Percentiles rank a stretch among this genome's conserved stretches.
Conservation (phyloP, 2,888 invertebrate genomes). For the Nesidiocoris tenuis region DNA sequence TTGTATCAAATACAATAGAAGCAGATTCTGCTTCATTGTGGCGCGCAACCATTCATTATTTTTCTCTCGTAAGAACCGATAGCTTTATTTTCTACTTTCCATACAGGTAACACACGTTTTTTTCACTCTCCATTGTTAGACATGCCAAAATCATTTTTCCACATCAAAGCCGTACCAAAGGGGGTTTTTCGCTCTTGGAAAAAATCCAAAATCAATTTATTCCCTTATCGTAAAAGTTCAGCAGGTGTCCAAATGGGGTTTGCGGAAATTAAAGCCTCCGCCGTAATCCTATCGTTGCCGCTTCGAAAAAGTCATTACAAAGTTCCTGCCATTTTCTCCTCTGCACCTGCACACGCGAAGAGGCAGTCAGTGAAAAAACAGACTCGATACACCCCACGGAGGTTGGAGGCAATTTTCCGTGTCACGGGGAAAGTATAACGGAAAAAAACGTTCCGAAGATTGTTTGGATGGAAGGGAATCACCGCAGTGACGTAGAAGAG, state of each 20-base stretch:
- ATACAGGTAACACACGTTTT: no score
- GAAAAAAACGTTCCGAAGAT: constrained; percentile 2
- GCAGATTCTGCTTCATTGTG: no score
- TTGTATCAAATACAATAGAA: no score
- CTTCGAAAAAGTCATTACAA: not conserved
- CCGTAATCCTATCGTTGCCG: not conserved
- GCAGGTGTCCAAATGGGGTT: not conserved
- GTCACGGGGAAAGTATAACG: constrained; percentile 22
- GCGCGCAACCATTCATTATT: no score
- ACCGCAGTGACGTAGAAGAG: constrained; percentile 16
- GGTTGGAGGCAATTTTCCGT: constrained; percentile 23
- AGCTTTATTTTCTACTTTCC: no score
- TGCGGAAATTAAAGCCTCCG: not conserved
- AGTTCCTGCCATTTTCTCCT: not conserved
- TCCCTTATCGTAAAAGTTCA: not conserved
- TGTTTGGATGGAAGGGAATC: constrained; percentile 1
- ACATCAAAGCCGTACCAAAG: not conserved
- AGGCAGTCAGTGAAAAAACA: not conserved
- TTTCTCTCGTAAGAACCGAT: no score
- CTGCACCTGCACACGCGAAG: not conserved
- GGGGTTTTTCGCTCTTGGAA: no score
- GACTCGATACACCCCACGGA: not conserved
- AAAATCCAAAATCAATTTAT: not conserved
- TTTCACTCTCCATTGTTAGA: no score
- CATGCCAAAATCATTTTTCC: no score